Base-by-base conservation (phyloP, 2,888 invertebrate species). In the Chesias legatella region DNA sequence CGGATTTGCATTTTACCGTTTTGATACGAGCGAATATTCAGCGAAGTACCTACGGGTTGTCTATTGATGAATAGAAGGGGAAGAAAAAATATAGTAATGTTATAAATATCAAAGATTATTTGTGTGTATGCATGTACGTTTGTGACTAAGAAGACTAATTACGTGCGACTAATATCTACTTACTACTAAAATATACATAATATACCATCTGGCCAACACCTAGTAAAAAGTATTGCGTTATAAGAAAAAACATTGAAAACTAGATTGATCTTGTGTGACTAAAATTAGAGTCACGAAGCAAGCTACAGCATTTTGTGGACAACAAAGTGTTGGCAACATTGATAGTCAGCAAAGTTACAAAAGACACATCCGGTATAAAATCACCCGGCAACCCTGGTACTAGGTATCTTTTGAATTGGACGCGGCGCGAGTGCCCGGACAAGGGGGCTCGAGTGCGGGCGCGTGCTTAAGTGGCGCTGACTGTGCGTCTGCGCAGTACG, bases 1-100 rank as follows among this genome's bases (percentile, higher is more conserved):
- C 83, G 82, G 82, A 86, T 88, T 88, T 88, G 84, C 88, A 86
- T 86, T 85, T 85, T 86, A 82, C 80, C 72, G 81, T 83, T 86
- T 84, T 84, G 83, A 84, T 86, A 85, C 79, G 79, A 75, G 78
- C 82, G 84, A 83, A 85, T 83, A 86, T 86, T 83, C 83, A 85
- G 79, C 73, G 73, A 75, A 71, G 81, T n/a, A n/a, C n/a, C 10
- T 41, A 45, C n/a, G 45, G 45, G 45, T 30, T 45, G 40, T 7
- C 45, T 29, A 71, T 9, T 33, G 8, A 8, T 31, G 25, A 37
- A n/a, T 28, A 28, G 6, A 10, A 9, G 9, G 10, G 11, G 22
- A 35, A 10, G 7, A 10, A 20, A 20, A 1, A 17, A 17, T n/a
- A n/a, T n/a, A n/a, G n/a, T n/a, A n/a, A n/a, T n/a, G n/a, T n/a